Evolutionary conservation across 2,888 invertebrate genomes (phyloP).

Genomic region (Teleiodes luculella): DNA sequence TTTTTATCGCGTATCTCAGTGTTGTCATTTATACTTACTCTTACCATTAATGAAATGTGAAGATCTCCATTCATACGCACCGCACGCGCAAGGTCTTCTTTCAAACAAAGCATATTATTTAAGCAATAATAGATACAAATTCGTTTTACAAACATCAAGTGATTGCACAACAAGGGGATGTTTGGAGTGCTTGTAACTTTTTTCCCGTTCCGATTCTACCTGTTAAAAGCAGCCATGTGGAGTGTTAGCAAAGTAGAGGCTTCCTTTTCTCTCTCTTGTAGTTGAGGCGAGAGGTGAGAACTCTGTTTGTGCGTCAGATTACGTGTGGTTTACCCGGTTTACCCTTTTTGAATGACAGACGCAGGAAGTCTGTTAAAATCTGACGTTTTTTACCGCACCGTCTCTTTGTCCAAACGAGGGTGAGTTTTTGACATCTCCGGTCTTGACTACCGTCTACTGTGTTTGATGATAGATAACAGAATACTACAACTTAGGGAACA

Average conservation of each 20-base stretch:
- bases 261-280: constrained; percentile 39
- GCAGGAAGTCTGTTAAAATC: constrained; percentile 74
- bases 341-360: constrained; percentile 51
- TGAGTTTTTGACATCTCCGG: constrained; percentile 56
- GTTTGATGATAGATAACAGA: constrained; percentile 22
- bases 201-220: constrained; percentile 72
- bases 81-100: constrained; percentile 18
- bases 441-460: constrained; percentile 39
- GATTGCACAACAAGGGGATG: constrained; percentile 68
- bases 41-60: constrained; percentile 14
- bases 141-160: constrained; percentile 69
- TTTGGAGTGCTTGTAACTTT: constrained; percentile 68
- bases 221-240: constrained; percentile 59
- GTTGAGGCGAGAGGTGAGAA: constrained; percentile 39
- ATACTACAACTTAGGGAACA: no score
- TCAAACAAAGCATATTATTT: constrained; percentile 39
- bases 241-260: constrained; percentile 46
- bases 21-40: constrained; percentile 39
- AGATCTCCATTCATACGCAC: constrained; percentile 12
- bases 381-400: constrained; percentile 67
- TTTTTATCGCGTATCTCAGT: constrained; percentile 20
- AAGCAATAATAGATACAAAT: no score
- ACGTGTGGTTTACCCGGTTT: constrained; percentile 30
- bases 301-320: constrained; percentile 1
- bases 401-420: constrained; percentile 66